Base-by-base conservation (phyloP, 2,113 vertebrate species). In the Ivindomyrus marchei region DNA sequence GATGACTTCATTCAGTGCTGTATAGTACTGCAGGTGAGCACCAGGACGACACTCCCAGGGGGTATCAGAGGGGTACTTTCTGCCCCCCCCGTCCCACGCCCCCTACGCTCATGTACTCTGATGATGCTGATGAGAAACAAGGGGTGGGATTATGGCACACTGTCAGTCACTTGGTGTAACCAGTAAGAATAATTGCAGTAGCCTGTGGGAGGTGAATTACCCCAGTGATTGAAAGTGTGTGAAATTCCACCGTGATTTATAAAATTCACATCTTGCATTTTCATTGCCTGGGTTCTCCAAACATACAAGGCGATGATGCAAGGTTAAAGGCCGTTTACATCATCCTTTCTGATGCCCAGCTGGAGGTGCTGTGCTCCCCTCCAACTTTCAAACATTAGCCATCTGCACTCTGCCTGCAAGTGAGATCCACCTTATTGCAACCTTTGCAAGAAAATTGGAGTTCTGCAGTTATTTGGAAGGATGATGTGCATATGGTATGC, bases 1-100 rank as follows among this genome's bases (percentile, higher is more conserved):
- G 98, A 99, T 92, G 98, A 99, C 95, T 99, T 99, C 95, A 98
- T 99, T 94, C 98, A 99, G 94, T 99, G 98, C 92, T 99, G 98
- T 91, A 98, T 99, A 90, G 98, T 99, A 90, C 91, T 99, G 92
- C 98, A 99, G 98, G 98, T 99, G 95, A 95, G 21, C 88, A 46
- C 36, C 70, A 90, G 85, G 87, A 21, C 56, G 10, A 66, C 45
- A 85, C 83, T 85, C 39, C 49, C 27, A 19, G 46, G 24, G 1
- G 27, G 5, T 39, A 36, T 87, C n/a, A 36, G 47, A 52, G 70
- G 70, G 70, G 31, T 27, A n/a, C 58, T 66, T 66, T 66, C 58
- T 66, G 58, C 19, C 56, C 56, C 4, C 53, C 53, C 56, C 1
- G 4, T 24, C 58, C 58, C 58, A 8, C 0, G 52, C 52, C 17